A percentile compares a stretch with the other conserved stretches of the same genome.
These are phyloP conservation scores for Mamestra configurata DNA, from an alignment of 1,140 invertebrate species.

Conservation along the genomic window DNA sequence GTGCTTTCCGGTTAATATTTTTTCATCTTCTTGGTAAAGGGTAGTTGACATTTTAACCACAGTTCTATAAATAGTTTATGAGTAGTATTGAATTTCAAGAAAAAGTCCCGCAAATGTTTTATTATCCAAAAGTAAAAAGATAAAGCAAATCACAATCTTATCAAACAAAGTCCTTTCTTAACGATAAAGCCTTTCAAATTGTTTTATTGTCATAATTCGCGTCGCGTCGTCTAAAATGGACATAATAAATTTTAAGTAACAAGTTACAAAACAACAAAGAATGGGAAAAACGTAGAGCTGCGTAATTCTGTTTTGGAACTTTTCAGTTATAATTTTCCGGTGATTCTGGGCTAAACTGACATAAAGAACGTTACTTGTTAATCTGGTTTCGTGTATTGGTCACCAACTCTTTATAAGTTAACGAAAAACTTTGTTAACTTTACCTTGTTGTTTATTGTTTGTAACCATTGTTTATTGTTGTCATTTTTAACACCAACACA, in stretches of 20 bases:
- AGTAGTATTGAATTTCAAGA: not conserved
- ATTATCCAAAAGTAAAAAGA: not conserved
- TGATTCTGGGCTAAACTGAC: slow-evolving; percentile 33
- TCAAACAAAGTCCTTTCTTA: not conserved
- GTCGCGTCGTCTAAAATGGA: not conserved
- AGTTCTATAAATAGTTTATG: too few relatives aligned
- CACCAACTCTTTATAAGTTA: slow-evolving; percentile 30
- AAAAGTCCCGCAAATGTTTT: not conserved
- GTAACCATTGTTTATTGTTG: not conserved
- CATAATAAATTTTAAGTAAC: slow-evolving; percentile 39
- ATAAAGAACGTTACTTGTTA: slow-evolving; percentile 17
- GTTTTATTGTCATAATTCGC: slow-evolving; percentile 14
- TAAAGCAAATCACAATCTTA: not conserved
- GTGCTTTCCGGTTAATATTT: too few relatives aligned
- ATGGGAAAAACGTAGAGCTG: slow-evolving; percentile 59
- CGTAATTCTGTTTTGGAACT: slow-evolving; percentile 64
- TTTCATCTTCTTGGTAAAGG: not conserved
- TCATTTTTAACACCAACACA: not conserved
- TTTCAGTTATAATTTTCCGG: slow-evolving; percentile 51
- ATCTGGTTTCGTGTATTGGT: slow-evolving; percentile 31
- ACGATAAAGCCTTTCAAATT: not conserved
- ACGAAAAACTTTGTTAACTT: slow-evolving; percentile 5
- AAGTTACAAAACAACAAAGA: slow-evolving; percentile 25
- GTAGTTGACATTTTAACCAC: not conserved
- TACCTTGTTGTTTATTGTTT: not conserved